phyloP scores from a whole-genome alignment of 2,797 vertebrate species.

The Cossypha dichroa region DNA sequence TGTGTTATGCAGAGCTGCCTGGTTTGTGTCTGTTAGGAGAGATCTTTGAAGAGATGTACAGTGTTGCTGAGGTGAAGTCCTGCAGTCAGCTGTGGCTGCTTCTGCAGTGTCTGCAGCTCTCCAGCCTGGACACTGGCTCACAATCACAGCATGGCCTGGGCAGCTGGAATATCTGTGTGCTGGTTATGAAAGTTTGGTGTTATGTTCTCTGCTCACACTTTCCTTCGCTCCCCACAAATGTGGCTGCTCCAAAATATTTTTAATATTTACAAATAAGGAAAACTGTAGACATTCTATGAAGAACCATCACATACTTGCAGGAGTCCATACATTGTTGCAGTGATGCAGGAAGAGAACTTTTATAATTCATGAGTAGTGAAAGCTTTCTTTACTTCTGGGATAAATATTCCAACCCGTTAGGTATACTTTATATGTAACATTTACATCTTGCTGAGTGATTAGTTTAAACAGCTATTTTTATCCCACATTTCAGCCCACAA shows the following conservation, averaged over 20 bases:
- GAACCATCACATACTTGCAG: neutral
- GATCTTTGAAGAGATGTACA: neutral
- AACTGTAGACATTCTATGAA: neutral
- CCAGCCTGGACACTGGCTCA: neutral
- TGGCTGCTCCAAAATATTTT: neutral
- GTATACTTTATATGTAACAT: constrained; percentile 68
- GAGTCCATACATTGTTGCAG: neutral
- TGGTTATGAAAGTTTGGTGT: neutral
- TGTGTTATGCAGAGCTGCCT: neutral
- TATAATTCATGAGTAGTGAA: constrained; percentile 62
- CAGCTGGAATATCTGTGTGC: neutral
- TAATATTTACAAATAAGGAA: neutral
- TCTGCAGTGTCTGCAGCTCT: neutral
- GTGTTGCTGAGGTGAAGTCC: neutral
- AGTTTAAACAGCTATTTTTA: constrained; percentile 71
- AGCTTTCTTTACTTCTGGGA: constrained; percentile 63
- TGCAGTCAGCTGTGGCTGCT: neutral
- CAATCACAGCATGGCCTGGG: fast-evolving
- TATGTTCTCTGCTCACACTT: neutral
- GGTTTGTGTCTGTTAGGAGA: fast-evolving
- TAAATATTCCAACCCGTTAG: constrained; percentile 68
- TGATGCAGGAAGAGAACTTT: constrained; percentile 48
- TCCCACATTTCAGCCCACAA: constrained; percentile 60
- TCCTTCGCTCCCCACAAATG: fast-evolving
- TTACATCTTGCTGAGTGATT: constrained; percentile 75